phyloP scores from a whole-genome alignment of 2,113 vertebrate genomes.

The Litocranius walleri region DNA sequence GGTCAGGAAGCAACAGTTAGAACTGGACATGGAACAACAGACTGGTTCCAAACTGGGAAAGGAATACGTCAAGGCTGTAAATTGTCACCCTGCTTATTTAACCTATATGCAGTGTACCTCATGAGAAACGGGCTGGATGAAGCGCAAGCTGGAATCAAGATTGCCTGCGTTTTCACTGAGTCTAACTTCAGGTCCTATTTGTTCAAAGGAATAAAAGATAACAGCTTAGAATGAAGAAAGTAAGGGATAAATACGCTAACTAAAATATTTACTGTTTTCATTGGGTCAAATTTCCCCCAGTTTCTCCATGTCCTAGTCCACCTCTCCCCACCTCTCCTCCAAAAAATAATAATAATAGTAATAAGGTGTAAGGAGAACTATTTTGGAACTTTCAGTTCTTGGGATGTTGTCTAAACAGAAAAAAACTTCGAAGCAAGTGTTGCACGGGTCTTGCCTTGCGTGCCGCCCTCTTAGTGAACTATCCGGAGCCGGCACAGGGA shows the following conservation, averaged over 20 bases:
- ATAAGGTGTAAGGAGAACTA: neutral
- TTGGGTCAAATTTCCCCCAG: neutral
- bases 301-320: neutral
- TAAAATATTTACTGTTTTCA: neutral
- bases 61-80: neutral
- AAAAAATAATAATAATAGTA: neutral
- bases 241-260: neutral
- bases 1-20: neutral
- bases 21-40: neutral
- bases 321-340: neutral
- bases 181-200: neutral
- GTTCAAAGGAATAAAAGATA: neutral
- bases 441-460: neutral
- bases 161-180: neutral
- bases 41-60: neutral
- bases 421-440: neutral
- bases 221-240: neutral
- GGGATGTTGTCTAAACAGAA: neutral
- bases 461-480: fast-evolving
- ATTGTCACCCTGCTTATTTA: neutral
- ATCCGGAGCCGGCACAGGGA: fast-evolving
- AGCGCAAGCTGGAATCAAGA: neutral
- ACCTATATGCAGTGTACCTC: neutral
- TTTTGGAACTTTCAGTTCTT: neutral
- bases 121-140: neutral